These are phyloP conservation scores for Thinocorus orbignyianus DNA, from an alignment of 2,113 vertebrate genomes.

Conservation along the genomic window DNA sequence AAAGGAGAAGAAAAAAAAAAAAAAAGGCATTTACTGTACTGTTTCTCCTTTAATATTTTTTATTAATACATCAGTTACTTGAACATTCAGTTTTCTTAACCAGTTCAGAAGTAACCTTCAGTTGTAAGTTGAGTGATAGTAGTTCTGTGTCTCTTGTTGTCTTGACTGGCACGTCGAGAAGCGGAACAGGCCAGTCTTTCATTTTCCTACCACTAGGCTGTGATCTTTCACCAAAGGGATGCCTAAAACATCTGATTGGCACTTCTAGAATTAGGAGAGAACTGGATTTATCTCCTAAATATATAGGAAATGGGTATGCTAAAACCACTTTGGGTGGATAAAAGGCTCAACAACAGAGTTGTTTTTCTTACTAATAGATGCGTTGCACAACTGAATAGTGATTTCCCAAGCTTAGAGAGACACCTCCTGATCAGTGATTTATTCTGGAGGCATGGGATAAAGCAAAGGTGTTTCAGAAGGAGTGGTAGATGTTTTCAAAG, in stretches of 20 bases:
- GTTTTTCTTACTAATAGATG: neutral
- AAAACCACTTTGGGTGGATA: neutral
- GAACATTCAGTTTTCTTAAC: neutral
- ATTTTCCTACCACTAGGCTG: conserved; percentile 23
- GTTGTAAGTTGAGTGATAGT: neutral
- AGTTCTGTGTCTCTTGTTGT: neutral
- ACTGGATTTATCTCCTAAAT: neutral
- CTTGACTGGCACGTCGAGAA: neutral
- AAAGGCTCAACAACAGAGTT: neutral
- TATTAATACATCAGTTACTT: neutral
- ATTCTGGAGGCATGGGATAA: neutral
- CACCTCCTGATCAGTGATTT: neutral
- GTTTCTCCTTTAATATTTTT: neutral
- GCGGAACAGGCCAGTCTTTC: neutral
- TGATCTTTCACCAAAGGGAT: neutral
- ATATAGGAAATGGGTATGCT: neutral
- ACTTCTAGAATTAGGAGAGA: neutral
- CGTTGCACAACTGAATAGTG: neutral
- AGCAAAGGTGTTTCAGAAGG: neutral
- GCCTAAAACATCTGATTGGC: neutral
- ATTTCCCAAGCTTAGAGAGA: neutral
- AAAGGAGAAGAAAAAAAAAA: neutral
- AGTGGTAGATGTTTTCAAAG: neutral
- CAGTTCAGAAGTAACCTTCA: neutral
- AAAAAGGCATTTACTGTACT: neutral